Percentiles rank a stretch among this genome's conserved stretches.
Evolutionary conservation across 2,888 invertebrate species (phyloP).

Genomic region (Megamerina dolium): DNA sequence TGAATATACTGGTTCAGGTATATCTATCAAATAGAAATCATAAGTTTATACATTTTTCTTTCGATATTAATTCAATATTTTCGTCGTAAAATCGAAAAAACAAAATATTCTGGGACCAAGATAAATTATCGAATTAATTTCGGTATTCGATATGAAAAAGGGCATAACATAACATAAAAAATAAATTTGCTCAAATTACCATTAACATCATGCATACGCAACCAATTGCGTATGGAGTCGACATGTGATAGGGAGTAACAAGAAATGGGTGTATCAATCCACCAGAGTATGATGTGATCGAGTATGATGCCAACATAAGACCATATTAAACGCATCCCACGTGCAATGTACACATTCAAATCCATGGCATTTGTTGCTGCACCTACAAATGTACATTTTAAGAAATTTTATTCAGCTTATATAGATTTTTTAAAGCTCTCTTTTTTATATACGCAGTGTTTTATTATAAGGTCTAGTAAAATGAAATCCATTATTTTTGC

Average conservation of each 20-base stretch:
- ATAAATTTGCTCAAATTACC: conserved; percentile 23
- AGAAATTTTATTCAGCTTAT: background rate
- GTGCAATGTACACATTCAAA: conserved; percentile 36
- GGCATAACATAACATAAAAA: too few relatives aligned
- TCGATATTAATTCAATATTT: background rate
- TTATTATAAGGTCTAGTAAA: too few relatives aligned
- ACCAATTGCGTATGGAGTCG: conserved; percentile 41
- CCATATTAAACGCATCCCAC: conserved; percentile 57
- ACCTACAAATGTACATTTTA: conserved; percentile 13
- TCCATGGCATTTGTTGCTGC: conserved; percentile 23
- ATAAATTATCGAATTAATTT: too few relatives aligned
- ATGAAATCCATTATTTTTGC: too few relatives aligned
- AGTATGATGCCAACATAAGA: conserved; percentile 72
- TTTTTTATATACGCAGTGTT: too few relatives aligned
- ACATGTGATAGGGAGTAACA: conserved; percentile 48
- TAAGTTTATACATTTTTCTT: background rate
- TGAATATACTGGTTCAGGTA: conserved; percentile 64
- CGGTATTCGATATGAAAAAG: too few relatives aligned
- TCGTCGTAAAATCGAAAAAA: too few relatives aligned
- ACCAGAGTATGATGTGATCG: conserved; percentile 79
- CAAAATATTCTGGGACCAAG: too few relatives aligned
- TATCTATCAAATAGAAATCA: conserved; percentile 49
- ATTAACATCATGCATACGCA: conserved; percentile 33
- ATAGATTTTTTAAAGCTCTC: background rate
- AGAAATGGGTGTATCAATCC: conserved; percentile 69